phyloP scores from a whole-genome alignment of 2,888 invertebrate genomes.

The Cheilosia grossa region DNA sequence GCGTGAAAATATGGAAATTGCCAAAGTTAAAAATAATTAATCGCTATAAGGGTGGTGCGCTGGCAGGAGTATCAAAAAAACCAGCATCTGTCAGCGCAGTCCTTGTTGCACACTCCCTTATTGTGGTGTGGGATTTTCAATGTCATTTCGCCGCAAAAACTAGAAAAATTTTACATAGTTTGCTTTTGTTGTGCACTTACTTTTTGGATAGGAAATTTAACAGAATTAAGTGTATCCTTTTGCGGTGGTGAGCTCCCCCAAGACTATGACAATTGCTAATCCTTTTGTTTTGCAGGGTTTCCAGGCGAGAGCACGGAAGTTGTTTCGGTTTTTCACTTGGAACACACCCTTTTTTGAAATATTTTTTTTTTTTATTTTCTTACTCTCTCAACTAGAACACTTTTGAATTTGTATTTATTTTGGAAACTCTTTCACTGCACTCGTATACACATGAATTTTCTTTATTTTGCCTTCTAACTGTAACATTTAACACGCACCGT shows the following conservation, averaged over 20 bases:
- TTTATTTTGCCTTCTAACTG: constrained; percentile 8
- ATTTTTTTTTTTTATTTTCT: constrained; percentile 1
- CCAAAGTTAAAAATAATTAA: constrained; percentile 34
- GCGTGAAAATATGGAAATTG: constrained; percentile 43
- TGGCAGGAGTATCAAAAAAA: neutral
- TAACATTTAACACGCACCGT: constrained; percentile 26
- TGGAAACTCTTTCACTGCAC: constrained; percentile 7
- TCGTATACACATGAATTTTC: neutral
- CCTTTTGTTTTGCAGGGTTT: constrained; percentile 29
- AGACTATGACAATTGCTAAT: constrained; percentile 30
- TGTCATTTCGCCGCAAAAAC: constrained; percentile 59
- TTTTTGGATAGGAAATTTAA: neutral
- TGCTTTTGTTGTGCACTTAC: constrained; percentile 15
- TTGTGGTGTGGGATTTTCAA: constrained; percentile 45
- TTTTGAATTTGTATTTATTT: neutral
- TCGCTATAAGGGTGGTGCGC: constrained; percentile 6
- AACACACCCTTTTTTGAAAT: constrained; percentile 67
- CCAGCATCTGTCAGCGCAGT: constrained; percentile 40
- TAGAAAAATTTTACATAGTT: constrained; percentile 5
- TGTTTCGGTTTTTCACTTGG: constrained; percentile 38
- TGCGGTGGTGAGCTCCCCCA: neutral
- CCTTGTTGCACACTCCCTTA: constrained; percentile 37
- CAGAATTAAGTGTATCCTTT: constrained; percentile 22
- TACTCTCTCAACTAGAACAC: neutral
- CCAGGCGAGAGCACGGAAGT: constrained; percentile 14